phyloP scores from a whole-genome alignment of 37 sponge, comb jelly and placozoan species.

The Spongia lamella region DNA sequence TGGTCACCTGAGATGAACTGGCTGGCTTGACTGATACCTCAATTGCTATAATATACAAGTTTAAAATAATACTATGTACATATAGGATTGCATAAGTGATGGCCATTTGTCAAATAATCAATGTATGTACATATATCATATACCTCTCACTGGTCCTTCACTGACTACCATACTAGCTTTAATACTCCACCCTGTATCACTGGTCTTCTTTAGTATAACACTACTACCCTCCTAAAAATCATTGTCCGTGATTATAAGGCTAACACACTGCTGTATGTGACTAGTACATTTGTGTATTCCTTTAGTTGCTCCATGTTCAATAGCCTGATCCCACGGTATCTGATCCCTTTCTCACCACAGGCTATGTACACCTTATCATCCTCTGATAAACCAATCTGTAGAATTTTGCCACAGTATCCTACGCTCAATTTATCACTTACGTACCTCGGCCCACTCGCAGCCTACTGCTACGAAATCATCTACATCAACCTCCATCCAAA shows the following conservation, averaged over 20 bases:
- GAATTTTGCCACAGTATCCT: neutral
- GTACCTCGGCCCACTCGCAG: slow-evolving; percentile 53
- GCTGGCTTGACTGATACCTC: slow-evolving; percentile 47
- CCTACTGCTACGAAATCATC: slow-evolving; percentile 27
- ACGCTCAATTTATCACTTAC: too few species aligned
- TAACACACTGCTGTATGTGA: neutral
- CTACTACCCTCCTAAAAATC: neutral
- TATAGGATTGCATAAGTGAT: neutral
- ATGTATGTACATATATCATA: neutral
- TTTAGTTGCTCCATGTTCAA: slow-evolving; percentile 35
- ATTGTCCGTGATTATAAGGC: neutral
- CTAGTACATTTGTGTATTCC: neutral
- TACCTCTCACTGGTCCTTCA: slow-evolving; percentile 28
- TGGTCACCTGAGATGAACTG: neutral
- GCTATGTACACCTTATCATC: slow-evolving; percentile 51
- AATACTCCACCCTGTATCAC: slow-evolving; percentile 14
- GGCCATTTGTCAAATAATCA: neutral
- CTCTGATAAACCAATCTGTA: slow-evolving; percentile 57
- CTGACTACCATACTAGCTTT: neutral
- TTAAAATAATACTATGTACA: too few species aligned
- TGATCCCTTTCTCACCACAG: slow-evolving; percentile 22
- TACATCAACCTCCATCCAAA: slow-evolving; percentile 55
- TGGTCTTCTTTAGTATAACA: neutral
- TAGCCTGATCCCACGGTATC: slow-evolving; percentile 8
- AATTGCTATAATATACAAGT: slow-evolving; percentile 18